These are phyloP conservation scores for Abrostola tripartita DNA, from an alignment of 2,888 invertebrate genomes.

Conservation along the genomic window DNA sequence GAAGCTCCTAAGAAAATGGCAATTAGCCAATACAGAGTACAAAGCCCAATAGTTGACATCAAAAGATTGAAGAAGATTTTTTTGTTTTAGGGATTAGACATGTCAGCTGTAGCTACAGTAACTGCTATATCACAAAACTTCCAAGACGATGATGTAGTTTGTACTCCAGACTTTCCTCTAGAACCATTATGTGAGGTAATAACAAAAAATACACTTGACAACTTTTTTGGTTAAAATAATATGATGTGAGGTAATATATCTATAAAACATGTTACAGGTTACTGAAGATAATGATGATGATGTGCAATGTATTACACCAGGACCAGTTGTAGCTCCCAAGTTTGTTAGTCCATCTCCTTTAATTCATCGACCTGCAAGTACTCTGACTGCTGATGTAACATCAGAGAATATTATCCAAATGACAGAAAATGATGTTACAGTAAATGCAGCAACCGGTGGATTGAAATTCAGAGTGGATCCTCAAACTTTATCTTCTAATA, in stretches of 20 bases:
- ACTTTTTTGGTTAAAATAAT: neutral
- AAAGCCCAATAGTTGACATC: neutral
- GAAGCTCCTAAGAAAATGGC: too few species aligned
- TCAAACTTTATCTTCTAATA: conserved; percentile 84
- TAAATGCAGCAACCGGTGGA: conserved; percentile 82
- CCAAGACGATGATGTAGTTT: conserved; percentile 87
- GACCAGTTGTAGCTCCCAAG: conserved; percentile 70
- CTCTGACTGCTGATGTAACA: conserved; percentile 61
- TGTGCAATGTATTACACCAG: conserved; percentile 84
- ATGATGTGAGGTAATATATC: conserved; percentile 5
- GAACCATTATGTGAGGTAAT: conserved; percentile 84
- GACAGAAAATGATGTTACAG: conserved; percentile 86
- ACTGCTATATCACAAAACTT: conserved; percentile 47
- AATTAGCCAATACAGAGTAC: neutral
- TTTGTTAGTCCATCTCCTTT: conserved; percentile 61
- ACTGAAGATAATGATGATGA: conserved; percentile 85
- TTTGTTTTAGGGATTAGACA: conserved; percentile 77
- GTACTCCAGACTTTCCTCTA: conserved; percentile 89
- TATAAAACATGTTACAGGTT: conserved; percentile 65
- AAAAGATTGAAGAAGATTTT: neutral
- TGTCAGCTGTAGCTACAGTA: conserved; percentile 66
- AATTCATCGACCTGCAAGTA: conserved; percentile 54
- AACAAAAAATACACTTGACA: neutral
- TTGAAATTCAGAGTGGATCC: conserved; percentile 86
- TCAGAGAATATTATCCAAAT: conserved; percentile 83